Base-by-base conservation (phyloP, 1,140 invertebrate species). In the Dendroctonus valens region DNA sequence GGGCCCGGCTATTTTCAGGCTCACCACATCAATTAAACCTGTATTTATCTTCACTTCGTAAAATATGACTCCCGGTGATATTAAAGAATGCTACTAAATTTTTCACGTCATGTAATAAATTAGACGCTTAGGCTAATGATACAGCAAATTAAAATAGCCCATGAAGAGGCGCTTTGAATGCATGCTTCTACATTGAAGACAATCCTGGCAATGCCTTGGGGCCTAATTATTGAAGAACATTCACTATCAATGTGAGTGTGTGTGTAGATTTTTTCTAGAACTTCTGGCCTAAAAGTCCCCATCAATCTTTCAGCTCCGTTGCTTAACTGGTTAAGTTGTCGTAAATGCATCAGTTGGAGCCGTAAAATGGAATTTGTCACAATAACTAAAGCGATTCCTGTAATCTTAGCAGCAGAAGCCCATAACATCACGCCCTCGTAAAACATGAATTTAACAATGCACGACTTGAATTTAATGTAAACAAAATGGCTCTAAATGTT, bases 1-100 rank as follows among this genome's bases (percentile, higher is more conserved):
- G 26, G 26, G 26, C 52, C 26, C 37, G 15, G 40, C 38, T 58
- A 58, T 58, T 58, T 42, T 15, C 5, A 15, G 41, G 39, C 40
- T 5, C 14, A 12, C 40, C 26, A 26, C 26, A 26, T 58, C 44
- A 60, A 60, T 60, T 60, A 60, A 39, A 60, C 38, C 44, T 37
- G 46, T 40, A 60, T 60, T 49, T 60, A 60, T 60, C 58, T 60
- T 49, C 58, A 50, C 58, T 50, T 60, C 26, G 38, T 60, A 60
- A 60, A 60, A 60, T 60, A 60, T 50, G 44, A 60, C 46, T 60
- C 46, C 26, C 58, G 44, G 46, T 60, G 44, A 60, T 60, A 60
- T 60, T 60, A 60, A 60, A 60, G 58, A 60, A 60, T 60, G 58
- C 58, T 40, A 60, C 58, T 60, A 60, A 60, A 60, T 60, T 60